These are phyloP conservation scores for Tetrapedia diversipes DNA, from an alignment of 2,888 invertebrate species.

Conservation along the genomic window DNA sequence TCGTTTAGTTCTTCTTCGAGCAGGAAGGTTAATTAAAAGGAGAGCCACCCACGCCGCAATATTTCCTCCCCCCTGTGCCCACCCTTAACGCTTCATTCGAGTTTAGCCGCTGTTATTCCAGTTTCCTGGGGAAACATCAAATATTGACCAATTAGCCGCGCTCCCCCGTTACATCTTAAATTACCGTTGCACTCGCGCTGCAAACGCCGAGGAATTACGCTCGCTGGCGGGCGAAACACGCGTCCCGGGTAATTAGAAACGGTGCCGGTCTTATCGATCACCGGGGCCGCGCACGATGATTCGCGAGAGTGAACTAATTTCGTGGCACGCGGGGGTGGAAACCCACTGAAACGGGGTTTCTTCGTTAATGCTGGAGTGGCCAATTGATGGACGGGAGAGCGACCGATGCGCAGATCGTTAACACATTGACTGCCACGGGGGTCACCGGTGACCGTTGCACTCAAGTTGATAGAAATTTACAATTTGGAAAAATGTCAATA, in stretches of 20 bases:
- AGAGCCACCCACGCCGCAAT: not conserved
- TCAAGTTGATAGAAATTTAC: too few species aligned
- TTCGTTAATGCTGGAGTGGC: conserved; percentile 32
- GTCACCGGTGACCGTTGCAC: too few species aligned
- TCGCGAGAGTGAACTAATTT: conserved; percentile 24
- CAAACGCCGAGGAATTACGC: conserved; percentile 34
- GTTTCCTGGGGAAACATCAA: conserved; percentile 53
- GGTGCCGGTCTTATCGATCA: conserved; percentile 45
- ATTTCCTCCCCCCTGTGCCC: too few species aligned
- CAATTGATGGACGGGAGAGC: not conserved
- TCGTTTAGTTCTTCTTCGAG: too few species aligned
- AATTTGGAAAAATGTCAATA: too few species aligned
- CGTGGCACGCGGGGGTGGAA: conserved; percentile 2
- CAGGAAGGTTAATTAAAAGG: not conserved
- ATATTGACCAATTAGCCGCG: conserved; percentile 54
- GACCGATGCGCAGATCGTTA: conserved; percentile 27
- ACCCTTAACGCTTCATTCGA: conserved; percentile 28
- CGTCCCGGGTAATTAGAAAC: conserved; percentile 46
- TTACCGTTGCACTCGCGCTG: conserved; percentile 42
- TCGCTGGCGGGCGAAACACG: conserved; percentile 20
- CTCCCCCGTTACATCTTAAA: conserved; percentile 45
- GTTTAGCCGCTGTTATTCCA: conserved; percentile 44
- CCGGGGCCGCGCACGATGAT: conserved; percentile 32
- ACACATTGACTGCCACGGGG: too few species aligned
- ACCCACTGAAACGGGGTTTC: conserved; percentile 2